Evolutionary conservation across 2,888 invertebrate species (phyloP).

Genomic region (Stenchaetothrips biformis): DNA sequence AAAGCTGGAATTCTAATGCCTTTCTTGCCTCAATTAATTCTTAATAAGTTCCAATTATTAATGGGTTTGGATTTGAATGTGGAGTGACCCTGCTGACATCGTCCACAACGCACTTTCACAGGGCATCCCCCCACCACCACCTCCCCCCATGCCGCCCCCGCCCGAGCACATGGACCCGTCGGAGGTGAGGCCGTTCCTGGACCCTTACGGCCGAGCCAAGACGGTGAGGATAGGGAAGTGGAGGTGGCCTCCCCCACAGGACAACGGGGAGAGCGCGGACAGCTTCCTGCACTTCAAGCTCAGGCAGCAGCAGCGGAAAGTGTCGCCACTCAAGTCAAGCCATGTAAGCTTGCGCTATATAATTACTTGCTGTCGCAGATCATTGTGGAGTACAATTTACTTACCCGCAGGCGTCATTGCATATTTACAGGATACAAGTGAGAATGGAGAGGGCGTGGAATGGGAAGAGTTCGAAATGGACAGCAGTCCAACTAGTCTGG

Average conservation of each 20-base stretch:
- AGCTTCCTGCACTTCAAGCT: slow-evolving; percentile 81
- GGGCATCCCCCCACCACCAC: slow-evolving; percentile 58
- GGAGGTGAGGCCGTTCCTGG: slow-evolving; percentile 76
- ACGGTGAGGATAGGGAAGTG: slow-evolving; percentile 93
- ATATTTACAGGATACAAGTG: slow-evolving; percentile 38
- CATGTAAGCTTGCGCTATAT: slow-evolving; percentile 37
- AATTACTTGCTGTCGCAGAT: neutral
- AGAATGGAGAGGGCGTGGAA: slow-evolving; percentile 54
- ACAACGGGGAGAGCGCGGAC: slow-evolving; percentile 58
- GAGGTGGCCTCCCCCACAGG: slow-evolving; percentile 88
- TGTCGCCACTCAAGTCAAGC: slow-evolving; percentile 61
- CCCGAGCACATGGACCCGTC: slow-evolving; percentile 74
- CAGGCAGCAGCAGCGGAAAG: slow-evolving; percentile 70
- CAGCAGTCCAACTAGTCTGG: slow-evolving; percentile 20
- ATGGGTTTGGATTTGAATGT: neutral
- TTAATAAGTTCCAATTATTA: too few relatives aligned
- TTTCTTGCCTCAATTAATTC: too few relatives aligned
- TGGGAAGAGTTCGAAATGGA: slow-evolving; percentile 80
- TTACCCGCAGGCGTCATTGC: neutral
- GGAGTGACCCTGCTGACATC: neutral
- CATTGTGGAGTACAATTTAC: neutral
- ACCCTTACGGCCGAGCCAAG: slow-evolving; percentile 88
- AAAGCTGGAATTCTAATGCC: too few relatives aligned
- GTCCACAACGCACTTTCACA: slow-evolving; percentile 29
- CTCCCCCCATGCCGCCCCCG: slow-evolving; percentile 86